These are phyloP conservation scores for Globodera rostochiensis DNA, from an alignment of 1,140 invertebrate species.

Conservation along the genomic window DNA sequence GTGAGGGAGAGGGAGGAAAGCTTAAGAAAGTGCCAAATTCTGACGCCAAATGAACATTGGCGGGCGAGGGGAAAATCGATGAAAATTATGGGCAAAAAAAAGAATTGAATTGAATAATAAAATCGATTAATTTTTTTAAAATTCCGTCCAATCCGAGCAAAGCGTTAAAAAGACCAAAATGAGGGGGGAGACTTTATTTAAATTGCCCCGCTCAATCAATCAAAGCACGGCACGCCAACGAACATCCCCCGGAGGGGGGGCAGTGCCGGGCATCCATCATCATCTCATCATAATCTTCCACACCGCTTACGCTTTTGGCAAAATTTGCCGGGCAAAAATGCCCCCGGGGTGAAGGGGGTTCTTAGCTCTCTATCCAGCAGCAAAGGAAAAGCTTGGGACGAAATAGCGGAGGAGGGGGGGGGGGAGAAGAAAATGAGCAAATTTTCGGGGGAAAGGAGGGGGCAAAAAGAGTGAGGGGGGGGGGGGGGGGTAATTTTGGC, in stretches of 20 bases:
- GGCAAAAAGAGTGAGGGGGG: too few species aligned
- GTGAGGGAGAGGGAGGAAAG: too few species aligned
- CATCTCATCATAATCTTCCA: neutral
- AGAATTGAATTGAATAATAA: neutral
- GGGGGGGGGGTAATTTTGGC: too few species aligned
- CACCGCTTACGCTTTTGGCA: neutral
- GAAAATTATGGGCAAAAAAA: neutral
- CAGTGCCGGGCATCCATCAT: neutral
- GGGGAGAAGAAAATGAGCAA: too few species aligned
- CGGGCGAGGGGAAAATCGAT: neutral
- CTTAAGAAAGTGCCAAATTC: neutral
- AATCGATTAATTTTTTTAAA: neutral
- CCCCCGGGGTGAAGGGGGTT: too few species aligned
- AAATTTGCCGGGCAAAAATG: neutral
- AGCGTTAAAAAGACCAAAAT: too few species aligned
- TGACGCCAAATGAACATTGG: neutral
- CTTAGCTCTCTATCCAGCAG: too few species aligned
- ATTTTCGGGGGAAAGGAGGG: neutral
- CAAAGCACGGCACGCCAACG: neutral
- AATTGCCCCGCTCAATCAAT: neutral
- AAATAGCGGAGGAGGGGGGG: too few species aligned
- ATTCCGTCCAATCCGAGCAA: too few species aligned
- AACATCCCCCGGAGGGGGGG: neutral
- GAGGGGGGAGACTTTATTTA: neutral
- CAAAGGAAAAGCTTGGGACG: too few species aligned